phyloP scores from a whole-genome alignment of 2,113 vertebrate genomes.

The Hiodon alosoides region DNA sequence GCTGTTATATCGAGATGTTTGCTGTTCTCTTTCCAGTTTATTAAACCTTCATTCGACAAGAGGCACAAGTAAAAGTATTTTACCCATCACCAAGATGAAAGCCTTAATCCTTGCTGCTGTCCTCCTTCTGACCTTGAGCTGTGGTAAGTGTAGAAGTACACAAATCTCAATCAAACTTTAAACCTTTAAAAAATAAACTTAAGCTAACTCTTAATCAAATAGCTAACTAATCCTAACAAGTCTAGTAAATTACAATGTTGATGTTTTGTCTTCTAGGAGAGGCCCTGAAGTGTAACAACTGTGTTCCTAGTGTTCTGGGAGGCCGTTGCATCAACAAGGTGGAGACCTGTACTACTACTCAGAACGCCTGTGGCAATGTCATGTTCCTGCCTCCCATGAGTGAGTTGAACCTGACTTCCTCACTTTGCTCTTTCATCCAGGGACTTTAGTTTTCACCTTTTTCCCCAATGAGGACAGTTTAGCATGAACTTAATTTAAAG shows the following conservation, averaged over 20 bases:
- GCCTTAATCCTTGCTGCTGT: background rate
- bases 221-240: background rate
- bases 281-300: constrained; percentile 2
- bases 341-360: constrained; percentile 4
- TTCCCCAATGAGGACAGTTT: background rate
- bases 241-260: background rate
- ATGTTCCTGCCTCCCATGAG: constrained; percentile 7
- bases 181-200: background rate
- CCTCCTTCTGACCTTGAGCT: constrained; percentile 1
- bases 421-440: background rate
- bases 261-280: background rate
- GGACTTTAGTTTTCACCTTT: background rate
- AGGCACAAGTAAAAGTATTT: background rate
- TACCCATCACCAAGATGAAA: background rate
- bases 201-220: background rate
- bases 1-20: background rate
- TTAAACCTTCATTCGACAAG: background rate
- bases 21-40: background rate
- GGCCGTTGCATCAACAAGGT: background rate
- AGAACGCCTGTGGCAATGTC: constrained; percentile 1
- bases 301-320: background rate
- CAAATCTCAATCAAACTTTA: background rate
- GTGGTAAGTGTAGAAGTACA: constrained; percentile 1
- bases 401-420: background rate
- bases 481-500: background rate